These are phyloP conservation scores for Hymenochirus boettgeri DNA, from an alignment of 2,113 vertebrate genomes.

Conservation along the genomic window DNA sequence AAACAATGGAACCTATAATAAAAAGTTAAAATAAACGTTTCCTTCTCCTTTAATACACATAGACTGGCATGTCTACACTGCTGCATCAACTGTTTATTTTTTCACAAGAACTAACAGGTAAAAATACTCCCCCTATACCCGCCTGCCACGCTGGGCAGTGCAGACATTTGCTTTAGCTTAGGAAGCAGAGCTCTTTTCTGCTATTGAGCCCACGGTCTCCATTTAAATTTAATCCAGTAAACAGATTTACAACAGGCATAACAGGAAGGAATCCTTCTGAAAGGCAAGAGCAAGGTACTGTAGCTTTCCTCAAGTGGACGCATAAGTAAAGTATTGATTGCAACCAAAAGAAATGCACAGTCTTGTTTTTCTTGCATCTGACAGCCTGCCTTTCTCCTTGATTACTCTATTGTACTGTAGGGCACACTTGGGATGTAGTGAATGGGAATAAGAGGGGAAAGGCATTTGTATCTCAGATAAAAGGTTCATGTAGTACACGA, in stretches of 20 bases:
- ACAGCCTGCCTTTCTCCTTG: neutral
- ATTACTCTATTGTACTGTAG: neutral
- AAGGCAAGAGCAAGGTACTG: neutral
- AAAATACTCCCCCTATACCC: no score
- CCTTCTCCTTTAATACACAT: no score
- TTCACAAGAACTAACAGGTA: no score
- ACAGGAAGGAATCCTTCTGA: neutral
- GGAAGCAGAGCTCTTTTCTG: no score
- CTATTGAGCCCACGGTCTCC: neutral
- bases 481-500: neutral
- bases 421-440: slow-evolving; percentile 2
- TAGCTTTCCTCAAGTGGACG: neutral
- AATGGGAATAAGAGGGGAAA: neutral
- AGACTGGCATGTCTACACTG: no score
- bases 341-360: neutral
- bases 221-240: neutral
- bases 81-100: no score
- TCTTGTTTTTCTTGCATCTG: neutral
- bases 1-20: no score
- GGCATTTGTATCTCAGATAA: slow-evolving; percentile 1
- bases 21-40: no score
- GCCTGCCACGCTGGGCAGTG: no score
- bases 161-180: no score
- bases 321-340: slow-evolving; percentile 5
- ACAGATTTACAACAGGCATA: neutral